Evolutionary conservation across 1,140 invertebrate genomes (phyloP), one percentile per base, ranked within the genome.

Genomic region (Araneus ventricosus): DNA sequence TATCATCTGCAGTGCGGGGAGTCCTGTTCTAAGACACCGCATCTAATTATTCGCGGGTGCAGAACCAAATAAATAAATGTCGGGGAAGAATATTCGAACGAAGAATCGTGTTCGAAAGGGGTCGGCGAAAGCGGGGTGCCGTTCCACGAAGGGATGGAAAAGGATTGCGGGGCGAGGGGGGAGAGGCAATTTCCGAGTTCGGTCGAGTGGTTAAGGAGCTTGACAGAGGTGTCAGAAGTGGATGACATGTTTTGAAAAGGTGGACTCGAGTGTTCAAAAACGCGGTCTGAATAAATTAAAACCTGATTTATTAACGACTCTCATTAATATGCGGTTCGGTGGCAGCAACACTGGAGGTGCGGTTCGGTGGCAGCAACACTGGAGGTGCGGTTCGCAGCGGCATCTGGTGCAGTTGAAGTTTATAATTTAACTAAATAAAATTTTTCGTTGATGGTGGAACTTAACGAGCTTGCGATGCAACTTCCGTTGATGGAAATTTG

Each of bases 231-330:
- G 67, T 75, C 67, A 75, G 67, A 30, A 75, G 67, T 75, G 30
- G 27, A 75, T 75, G 67, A 75, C 67, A 75, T 75, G 67, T 75
- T 75, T 75, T 75, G 67, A 75, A 75, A 75, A 75, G 67, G 67
- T 75, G 67, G 67, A 75, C 67, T 75, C 14, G 67, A 75, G 67
- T 75, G 67, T 75, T 75, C 67, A 75, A 75, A 75, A 75, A 75
- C 67, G 67, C 8, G 67, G 67, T 30, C 67, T 75, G 67, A 75
- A 75, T 75, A 75, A 75, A 75, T 75, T 75, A 75, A 75, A 75
- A 27, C 67, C 30, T 75, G 67, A 75, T 75, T 75, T 30, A 75
- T 75, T 75, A 75, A 75, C 67, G 67, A 75, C 10, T 30, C 67
- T 75, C 67, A 75, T 75, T 75, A 75, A 75, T 34, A 75, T 75